Conservation (phyloP, 2,888 invertebrate genomes). For the Odontocolon sp. region DNA sequence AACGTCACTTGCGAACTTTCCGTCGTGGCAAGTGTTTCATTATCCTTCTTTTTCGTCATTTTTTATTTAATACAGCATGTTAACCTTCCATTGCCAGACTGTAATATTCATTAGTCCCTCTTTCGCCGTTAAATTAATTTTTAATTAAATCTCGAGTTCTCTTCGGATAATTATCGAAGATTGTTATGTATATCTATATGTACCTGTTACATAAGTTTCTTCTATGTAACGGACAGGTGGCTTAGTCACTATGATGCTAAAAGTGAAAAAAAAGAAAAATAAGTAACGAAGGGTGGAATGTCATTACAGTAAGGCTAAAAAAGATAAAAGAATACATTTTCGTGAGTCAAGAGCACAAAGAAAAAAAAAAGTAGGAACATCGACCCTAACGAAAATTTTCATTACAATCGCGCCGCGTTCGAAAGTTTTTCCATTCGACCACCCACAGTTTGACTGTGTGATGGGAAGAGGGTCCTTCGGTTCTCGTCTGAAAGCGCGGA, state of each 20-base stretch:
- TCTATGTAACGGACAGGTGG: too few species aligned
- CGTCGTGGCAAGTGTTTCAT: too few species aligned
- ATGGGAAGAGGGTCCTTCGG: background rate
- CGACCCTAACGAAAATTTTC: conserved; percentile 8
- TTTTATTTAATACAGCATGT: background rate
- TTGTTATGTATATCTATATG: too few species aligned
- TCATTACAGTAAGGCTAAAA: background rate
- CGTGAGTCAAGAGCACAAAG: background rate
- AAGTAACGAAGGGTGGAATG: background rate
- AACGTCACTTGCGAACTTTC: too few species aligned
- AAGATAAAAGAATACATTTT: conserved; percentile 15
- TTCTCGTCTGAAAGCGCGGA: background rate
- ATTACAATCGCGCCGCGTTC: conserved; percentile 18
- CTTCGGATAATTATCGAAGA: background rate
- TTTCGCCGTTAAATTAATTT: conserved; percentile 50
- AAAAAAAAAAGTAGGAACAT: background rate
- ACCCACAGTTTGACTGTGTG: conserved; percentile 26
- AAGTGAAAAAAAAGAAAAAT: background rate
- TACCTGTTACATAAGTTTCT: too few species aligned
- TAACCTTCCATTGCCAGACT: background rate
- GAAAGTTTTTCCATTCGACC: conserved; percentile 24
- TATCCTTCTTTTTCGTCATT: background rate
- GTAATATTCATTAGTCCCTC: conserved; percentile 50
- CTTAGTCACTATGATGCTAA: background rate
- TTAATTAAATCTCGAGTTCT: conserved; percentile 48